A percentile compares a stretch with the other conserved stretches of the same genome.
Evolutionary conservation across 1,140 invertebrate species (phyloP).

Genomic region (Reticulitermes speratus): DNA sequence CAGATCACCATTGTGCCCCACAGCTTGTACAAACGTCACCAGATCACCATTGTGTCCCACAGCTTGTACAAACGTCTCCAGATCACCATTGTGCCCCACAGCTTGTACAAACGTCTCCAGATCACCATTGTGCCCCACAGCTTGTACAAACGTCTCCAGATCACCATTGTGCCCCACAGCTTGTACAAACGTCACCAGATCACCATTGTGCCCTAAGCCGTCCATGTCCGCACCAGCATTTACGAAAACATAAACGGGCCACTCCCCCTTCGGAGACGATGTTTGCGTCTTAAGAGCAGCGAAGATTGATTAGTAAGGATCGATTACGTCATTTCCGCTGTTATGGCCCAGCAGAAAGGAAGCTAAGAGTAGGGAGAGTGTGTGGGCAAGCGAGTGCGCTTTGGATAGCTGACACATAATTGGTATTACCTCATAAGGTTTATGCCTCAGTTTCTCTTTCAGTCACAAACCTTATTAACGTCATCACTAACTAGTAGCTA

Average conservation of each 20-base stretch:
- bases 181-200: too few relatives aligned
- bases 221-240: too few relatives aligned
- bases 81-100: neutral
- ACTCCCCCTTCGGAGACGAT: neutral
- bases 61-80: too few relatives aligned
- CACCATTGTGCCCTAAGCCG: neutral
- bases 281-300: neutral
- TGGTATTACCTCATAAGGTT: neutral
- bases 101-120: too few relatives aligned
- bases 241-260: neutral
- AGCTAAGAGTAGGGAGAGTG: neutral
- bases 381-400: neutral
- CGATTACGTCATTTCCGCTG: constrained; percentile 1
- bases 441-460: neutral
- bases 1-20: neutral
- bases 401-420: neutral
- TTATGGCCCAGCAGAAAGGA: neutral
- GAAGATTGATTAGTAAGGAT: neutral
- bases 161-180: neutral
- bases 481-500: neutral
- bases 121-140: neutral
- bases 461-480: neutral
- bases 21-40: too few relatives aligned
- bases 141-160: too few relatives aligned
- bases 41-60: neutral